Percentiles rank a stretch among this genome's conserved stretches.
Conservation (phyloP, 2,888 invertebrate species). For the Oligia fasciuncula region DNA sequence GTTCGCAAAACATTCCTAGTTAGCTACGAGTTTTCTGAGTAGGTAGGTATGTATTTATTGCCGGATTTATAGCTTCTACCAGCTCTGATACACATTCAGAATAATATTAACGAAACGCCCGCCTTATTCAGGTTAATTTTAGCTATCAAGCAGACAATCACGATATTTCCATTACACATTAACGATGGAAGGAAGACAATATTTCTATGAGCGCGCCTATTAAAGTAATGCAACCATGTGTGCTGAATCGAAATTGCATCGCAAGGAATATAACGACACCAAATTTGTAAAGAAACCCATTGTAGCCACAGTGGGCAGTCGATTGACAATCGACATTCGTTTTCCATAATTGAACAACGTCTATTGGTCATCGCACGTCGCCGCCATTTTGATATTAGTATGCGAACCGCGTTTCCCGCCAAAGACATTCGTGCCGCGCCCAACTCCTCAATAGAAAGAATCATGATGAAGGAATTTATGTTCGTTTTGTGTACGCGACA, state of each 20-base stretch:
- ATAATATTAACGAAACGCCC: conserved; percentile 42
- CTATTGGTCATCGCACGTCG: conserved; percentile 75
- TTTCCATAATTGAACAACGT: conserved; percentile 77
- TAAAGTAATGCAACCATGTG: conserved; percentile 66
- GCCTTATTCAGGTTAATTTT: conserved; percentile 51
- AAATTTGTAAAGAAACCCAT: conserved; percentile 82
- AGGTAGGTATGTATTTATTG: conserved; percentile 40
- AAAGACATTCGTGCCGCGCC: conserved; percentile 87
- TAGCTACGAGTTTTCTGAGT: conserved; percentile 29
- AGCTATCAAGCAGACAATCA: conserved; percentile 65
- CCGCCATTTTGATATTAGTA: conserved; percentile 80
- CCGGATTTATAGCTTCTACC: conserved; percentile 39
- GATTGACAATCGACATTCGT: conserved; percentile 79
- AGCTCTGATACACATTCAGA: conserved; percentile 42
- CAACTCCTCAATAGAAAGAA: conserved; percentile 86
- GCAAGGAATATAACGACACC: conserved; percentile 70
- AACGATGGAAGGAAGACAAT: conserved; percentile 64
- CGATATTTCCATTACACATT: conserved; percentile 64
- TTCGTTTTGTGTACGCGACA: conserved; percentile 74
- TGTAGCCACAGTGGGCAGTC: conserved; percentile 74
- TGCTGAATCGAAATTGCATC: conserved; percentile 70
- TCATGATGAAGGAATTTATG: conserved; percentile 87
- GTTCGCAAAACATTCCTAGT: conserved; percentile 15
- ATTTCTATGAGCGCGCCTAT: conserved; percentile 65
- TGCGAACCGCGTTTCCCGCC: conserved; percentile 83